Evolutionary conservation across 2,113 vertebrate genomes (phyloP), one percentile per base, ranked within the genome.

Genomic region (Tiliqua scincoides): DNA sequence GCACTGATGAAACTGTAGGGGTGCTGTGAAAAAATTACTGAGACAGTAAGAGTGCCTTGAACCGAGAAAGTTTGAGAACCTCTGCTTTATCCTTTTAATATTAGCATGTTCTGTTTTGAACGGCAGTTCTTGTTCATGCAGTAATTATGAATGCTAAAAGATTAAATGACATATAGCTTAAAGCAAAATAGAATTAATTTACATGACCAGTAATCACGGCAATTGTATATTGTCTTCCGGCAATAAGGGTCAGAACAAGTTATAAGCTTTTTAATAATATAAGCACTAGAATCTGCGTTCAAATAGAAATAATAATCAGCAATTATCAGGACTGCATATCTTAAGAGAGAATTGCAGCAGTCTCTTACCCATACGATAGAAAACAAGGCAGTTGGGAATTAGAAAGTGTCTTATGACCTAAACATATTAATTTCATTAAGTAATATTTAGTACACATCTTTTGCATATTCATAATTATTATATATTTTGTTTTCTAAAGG

Each of bases 61-160:
- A 48, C n/a, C n/a, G n/a, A n/a, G n/a, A n/a, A n/a, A n/a, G n/a
- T 48, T 48, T 48, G 43, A 8, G 43, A 48, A 48, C 8, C 43
- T 48, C 43, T 48, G 17, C 54, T 9, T 57, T 61, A 88, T 65
- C 27, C 81, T 67, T n/a, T 40, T 88, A 27, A 37, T 37, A 71
- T 83, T 79, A 23, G 4, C 73, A 43, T 85, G n/a, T 79, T 82
- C 48, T 76, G 20, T n/a, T 74, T 71, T 83, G 73, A 68, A 52
- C 83, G 70, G 32, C 10, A 84, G 27, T 63, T n/a, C 65, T 78
- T 86, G 54, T 79, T 35, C 43, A 48, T 61, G 15, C 74, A 88
- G 25, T 79, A 83, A 18, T 67, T 48, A 74, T 65, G 23, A 63
- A 59, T 59, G 48, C 52, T 86, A 82, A 89, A 83, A 75, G 68